Evolutionary conservation across 1,140 invertebrate genomes (phyloP).

Genomic region (Anthonomus grandis): DNA sequence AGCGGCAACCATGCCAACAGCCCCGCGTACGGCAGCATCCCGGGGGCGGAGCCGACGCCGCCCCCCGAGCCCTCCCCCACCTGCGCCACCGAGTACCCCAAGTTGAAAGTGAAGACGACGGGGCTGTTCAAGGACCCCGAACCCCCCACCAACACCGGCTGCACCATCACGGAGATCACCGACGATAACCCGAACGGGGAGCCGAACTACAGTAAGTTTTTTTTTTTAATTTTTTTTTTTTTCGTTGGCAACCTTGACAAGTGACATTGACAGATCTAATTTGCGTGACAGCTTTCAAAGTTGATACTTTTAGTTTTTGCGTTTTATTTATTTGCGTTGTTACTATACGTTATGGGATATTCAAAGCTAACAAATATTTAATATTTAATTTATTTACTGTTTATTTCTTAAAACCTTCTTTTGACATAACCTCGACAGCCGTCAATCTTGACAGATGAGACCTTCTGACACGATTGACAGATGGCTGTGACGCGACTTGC

Average conservation of each 20-base stretch:
- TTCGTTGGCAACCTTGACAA: not conserved
- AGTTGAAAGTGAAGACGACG: constrained; percentile 43
- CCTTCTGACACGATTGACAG: too few relatives aligned
- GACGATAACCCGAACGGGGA: constrained; percentile 41
- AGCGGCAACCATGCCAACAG: constrained; percentile 19
- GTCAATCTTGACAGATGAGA: too few relatives aligned
- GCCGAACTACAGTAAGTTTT: constrained; percentile 31
- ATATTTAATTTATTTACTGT: too few relatives aligned
- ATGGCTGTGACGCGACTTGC: too few relatives aligned
- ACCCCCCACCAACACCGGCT: constrained; percentile 1
- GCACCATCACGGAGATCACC: constrained; percentile 43
- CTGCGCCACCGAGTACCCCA: constrained; percentile 37
- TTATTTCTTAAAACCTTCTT: too few relatives aligned
- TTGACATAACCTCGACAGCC: too few relatives aligned
- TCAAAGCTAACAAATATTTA: too few relatives aligned
- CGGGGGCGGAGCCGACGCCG: constrained; percentile 39
- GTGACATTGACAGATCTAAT: not conserved
- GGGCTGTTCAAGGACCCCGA: constrained; percentile 42
- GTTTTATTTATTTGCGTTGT: too few relatives aligned
- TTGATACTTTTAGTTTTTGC: too few relatives aligned
- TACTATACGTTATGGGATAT: too few relatives aligned
- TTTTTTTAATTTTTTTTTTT: constrained; percentile 9
- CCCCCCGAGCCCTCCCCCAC: constrained; percentile 38
- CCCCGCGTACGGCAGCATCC: constrained; percentile 32
- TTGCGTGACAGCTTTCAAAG: too few relatives aligned